Base-by-base conservation (phyloP, 2,797 vertebrate genomes). In the Dallia pectoralis region DNA sequence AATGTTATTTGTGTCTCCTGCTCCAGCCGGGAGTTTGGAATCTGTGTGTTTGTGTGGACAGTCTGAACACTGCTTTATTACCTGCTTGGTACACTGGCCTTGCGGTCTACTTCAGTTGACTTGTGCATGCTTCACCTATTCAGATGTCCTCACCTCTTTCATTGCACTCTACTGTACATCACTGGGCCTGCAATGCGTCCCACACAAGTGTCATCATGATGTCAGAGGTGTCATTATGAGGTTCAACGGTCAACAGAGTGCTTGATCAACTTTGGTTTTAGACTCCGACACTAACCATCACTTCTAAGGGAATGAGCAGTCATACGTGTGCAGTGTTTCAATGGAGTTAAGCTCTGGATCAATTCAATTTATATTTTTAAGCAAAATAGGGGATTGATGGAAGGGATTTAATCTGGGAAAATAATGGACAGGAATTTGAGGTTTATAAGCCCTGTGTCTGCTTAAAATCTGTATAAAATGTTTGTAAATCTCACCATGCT, bases 371-470 rank as follows among this genome's bases (percentile, higher is more conserved):
- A 25, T 18, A 15, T 68, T 47, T 68, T 68, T 48, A 48, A 48
- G 67, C 48, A 68, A 25, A 29, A 68, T 16, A 68, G 19, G n/a
- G 67, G 44, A 68, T 48, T 68, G 67, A 48, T n/a, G 44, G 25
- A 48, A 67, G 25, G 63, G 32, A n/a, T 22, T 25, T 40, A 70
- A 61, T 40, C 33, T 33, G n/a, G 19, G 30, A 30, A n/a, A 59
- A 59, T 36, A 59, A 18, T 18, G 32, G 32, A 44, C 36, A 27
- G 30, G 8, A 70, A 33, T 33, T 36, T 15, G 1, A 59, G 69
- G 32, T 8, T 9, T 33, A 69, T 33, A 40, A 40, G 64, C 32
- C 64, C 64, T 66, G n/a, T 14, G 12, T 27, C 30, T 19, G 27
- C 18, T 6, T 19, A 49, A 68, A 25, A 27, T 44, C 18, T 68